Percentiles rank a stretch among this genome's conserved stretches.
phyloP scores from a whole-genome alignment of 2,113 vertebrate genomes.

The Poicephalus meyeri region DNA sequence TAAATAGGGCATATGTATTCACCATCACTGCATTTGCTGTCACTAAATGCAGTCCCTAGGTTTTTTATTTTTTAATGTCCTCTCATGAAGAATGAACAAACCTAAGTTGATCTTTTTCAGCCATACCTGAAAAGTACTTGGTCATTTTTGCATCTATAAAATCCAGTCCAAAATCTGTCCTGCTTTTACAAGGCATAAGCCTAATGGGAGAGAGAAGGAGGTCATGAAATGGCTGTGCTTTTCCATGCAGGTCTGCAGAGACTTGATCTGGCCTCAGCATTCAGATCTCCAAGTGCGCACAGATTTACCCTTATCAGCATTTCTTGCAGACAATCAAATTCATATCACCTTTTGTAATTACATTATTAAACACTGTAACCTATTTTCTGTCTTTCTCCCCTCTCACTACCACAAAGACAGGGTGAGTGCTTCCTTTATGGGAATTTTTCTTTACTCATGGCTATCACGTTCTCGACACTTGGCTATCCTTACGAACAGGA shows the following conservation, averaged over 20 bases:
- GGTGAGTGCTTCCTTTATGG: background rate
- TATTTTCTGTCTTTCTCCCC: background rate
- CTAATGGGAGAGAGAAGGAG: conserved; percentile 29
- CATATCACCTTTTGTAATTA: conserved; percentile 50
- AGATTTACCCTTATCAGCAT: conserved; percentile 34
- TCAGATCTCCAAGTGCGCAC: conserved; percentile 17
- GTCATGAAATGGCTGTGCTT: conserved; percentile 22
- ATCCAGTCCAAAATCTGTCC: background rate
- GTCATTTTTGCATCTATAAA: background rate
- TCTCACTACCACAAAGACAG: too few species aligned
- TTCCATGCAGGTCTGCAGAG: conserved; percentile 2
- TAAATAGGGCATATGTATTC: background rate
- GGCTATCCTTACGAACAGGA: background rate
- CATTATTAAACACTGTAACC: conserved; percentile 8
- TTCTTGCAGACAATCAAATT: conserved; percentile 29
- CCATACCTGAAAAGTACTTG: background rate
- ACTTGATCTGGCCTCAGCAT: conserved; percentile 38
- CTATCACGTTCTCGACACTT: background rate
- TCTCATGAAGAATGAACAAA: background rate
- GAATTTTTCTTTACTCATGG: background rate
- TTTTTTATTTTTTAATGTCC: background rate
- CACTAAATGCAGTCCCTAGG: background rate
- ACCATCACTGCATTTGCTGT: background rate
- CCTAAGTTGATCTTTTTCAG: background rate
- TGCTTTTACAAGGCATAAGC: background rate